A percentile compares a stretch with the other conserved stretches of the same genome.
Evolutionary conservation across 1,140 invertebrate species (phyloP).

Genomic region (Melanaphis sacchari): DNA sequence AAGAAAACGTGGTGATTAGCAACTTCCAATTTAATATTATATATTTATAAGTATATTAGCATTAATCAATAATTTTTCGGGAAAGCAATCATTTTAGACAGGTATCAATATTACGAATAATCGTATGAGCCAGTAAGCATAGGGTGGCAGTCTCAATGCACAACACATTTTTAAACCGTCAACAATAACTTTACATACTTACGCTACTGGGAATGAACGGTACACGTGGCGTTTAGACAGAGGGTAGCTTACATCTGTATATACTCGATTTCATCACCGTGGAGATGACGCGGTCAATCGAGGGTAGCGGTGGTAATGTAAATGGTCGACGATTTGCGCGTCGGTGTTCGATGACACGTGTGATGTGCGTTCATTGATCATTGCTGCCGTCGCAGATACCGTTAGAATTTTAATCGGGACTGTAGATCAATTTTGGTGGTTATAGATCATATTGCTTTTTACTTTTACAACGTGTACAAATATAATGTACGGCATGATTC

Average conservation of each 20-base stretch:
- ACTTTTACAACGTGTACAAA: too few species aligned
- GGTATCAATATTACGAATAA: background rate
- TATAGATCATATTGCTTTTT: too few species aligned
- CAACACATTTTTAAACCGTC: background rate
- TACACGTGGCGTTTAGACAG: background rate
- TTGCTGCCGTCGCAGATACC: background rate
- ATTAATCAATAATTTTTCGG: too few species aligned
- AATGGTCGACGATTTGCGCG: background rate
- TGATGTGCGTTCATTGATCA: background rate
- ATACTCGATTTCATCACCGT: background rate
- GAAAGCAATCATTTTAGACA: background rate
- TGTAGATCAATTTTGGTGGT: too few species aligned
- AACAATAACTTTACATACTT: background rate
- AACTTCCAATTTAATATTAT: too few species aligned
- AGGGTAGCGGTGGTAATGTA: background rate
- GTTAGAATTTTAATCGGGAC: background rate
- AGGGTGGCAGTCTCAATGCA: background rate
- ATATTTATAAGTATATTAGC: too few species aligned
- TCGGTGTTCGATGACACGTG: background rate
- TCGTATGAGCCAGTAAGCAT: background rate
- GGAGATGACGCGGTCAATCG: background rate
- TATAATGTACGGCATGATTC: too few species aligned
- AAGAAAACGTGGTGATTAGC: too few species aligned
- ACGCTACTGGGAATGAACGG: too few species aligned
- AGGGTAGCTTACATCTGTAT: background rate